phyloP scores from a whole-genome alignment of 2,888 invertebrate genomes.

The Sphaerophoria taeniata region DNA sequence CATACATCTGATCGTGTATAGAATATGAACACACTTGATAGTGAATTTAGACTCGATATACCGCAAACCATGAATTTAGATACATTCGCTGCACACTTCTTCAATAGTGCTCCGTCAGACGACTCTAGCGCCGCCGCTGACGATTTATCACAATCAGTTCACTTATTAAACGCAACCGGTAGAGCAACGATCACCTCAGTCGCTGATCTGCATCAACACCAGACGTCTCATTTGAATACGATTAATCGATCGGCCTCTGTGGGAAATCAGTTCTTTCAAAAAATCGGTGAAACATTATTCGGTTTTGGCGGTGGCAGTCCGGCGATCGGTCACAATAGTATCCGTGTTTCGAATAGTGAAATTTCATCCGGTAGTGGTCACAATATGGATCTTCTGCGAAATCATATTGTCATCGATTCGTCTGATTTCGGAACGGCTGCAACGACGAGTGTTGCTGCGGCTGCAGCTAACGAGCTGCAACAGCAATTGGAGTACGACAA shows the following conservation, averaged over 20 bases:
- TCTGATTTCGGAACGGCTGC: conserved; percentile 77
- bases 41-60: conserved; percentile 80
- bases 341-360: conserved; percentile 48
- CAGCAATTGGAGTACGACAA: conserved; percentile 84
- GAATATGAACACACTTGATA: conserved; percentile 79
- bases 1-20: conserved; percentile 17
- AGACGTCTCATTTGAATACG: not conserved
- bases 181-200: conserved; percentile 48
- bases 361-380: not conserved
- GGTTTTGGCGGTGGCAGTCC: conserved; percentile 75
- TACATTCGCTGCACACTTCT: conserved; percentile 77
- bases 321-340: conserved; percentile 5
- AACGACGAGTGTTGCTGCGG: conserved; percentile 55
- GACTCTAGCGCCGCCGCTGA: conserved; percentile 4
- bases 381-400: conserved; percentile 76
- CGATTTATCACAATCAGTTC: conserved; percentile 12
- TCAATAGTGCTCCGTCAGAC: conserved; percentile 33
- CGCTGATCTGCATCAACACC: conserved; percentile 36
- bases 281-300: conserved; percentile 80
- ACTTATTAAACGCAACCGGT: conserved; percentile 51
- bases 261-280: conserved; percentile 78
- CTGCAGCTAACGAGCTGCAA: conserved; percentile 77
- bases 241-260: conserved; percentile 42
- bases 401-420: conserved; percentile 80
- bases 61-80: conserved; percentile 81